phyloP scores from a whole-genome alignment of 53 echinoderm and acorn worm species.

The Paracentrotus lividus region DNA sequence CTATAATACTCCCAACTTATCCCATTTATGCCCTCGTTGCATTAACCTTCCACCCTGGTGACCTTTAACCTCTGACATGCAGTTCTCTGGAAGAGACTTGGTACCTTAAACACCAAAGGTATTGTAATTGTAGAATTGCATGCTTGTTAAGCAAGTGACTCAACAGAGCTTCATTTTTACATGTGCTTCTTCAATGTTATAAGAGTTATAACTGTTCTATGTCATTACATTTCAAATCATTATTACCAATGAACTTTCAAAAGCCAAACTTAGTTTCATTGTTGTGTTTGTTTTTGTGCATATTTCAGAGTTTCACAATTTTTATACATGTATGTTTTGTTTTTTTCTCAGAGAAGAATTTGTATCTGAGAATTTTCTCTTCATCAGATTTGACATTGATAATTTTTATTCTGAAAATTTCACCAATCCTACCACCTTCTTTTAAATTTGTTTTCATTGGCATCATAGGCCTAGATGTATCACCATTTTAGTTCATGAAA shows the following conservation, averaged over 20 bases:
- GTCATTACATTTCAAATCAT: not conserved
- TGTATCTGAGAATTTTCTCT: too few species aligned
- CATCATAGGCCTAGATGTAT: too few species aligned
- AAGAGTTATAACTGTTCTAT: not conserved
- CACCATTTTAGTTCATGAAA: not conserved
- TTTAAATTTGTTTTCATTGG: too few species aligned
- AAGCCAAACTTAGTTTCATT: not conserved
- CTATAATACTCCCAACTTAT: constrained; percentile 27
- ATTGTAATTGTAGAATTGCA: constrained; percentile 64
- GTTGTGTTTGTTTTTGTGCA: too few species aligned
- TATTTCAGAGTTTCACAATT: too few species aligned
- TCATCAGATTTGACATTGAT: too few species aligned
- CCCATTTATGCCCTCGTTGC: constrained; percentile 60
- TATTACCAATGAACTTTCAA: not conserved
- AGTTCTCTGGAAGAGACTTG: constrained; percentile 99
- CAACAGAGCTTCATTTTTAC: not conserved
- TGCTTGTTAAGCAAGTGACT: not conserved
- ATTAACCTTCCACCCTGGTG: constrained; percentile 60
- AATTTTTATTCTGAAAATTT: too few species aligned
- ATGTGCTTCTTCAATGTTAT: not conserved
- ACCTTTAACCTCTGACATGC: constrained; percentile 79
- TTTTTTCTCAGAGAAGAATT: too few species aligned
- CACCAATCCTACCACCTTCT: too few species aligned
- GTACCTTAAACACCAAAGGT: constrained; percentile 99
- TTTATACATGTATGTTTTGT: too few species aligned